phyloP scores from a whole-genome alignment of 2,113 vertebrate species.

The Cranoglanis bouderius region DNA sequence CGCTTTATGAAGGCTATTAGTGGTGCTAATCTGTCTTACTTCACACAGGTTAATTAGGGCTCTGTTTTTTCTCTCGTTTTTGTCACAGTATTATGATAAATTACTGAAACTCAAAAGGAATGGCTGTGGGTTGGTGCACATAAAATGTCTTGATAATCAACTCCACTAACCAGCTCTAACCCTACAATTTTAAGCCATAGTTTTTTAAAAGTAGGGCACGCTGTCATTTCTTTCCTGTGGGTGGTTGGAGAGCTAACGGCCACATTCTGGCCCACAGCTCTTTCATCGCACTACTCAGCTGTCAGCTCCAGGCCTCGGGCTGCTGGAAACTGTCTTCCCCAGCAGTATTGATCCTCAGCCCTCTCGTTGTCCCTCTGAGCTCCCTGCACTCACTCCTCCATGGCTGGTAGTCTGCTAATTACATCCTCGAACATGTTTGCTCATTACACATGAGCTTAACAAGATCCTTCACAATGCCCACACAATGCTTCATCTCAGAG shows the following conservation, averaged over 20 bases:
- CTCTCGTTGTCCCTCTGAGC: slow-evolving; percentile 46
- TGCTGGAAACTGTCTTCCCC: slow-evolving; percentile 62
- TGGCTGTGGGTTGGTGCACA: not conserved
- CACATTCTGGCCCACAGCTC: slow-evolving; percentile 24
- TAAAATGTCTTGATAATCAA: not conserved
- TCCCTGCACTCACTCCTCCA: slow-evolving; percentile 38
- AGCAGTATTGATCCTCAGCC: slow-evolving; percentile 58
- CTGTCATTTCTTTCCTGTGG: slow-evolving; percentile 19
- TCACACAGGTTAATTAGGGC: slow-evolving; percentile 6
- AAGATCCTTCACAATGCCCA: slow-evolving; percentile 37
- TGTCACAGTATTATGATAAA: not conserved
- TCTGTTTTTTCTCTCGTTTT: not conserved
- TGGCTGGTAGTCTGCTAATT: slow-evolving; percentile 56
- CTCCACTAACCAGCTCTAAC: not conserved
- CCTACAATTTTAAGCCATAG: slow-evolving; percentile 12
- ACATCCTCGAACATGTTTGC: slow-evolving; percentile 52
- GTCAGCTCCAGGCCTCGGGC: slow-evolving; percentile 64
- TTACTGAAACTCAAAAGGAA: not conserved
- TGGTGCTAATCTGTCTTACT: not conserved
- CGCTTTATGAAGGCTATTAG: not conserved
- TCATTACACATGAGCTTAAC: slow-evolving; percentile 44
- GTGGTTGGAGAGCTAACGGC: slow-evolving; percentile 42
- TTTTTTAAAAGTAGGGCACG: not conserved
- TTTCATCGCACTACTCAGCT: slow-evolving; percentile 47
- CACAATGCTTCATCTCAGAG: slow-evolving; percentile 24